These are phyloP conservation scores for Drosophila carrolli DNA, from an alignment of 1,140 invertebrate genomes.

Conservation along the genomic window DNA sequence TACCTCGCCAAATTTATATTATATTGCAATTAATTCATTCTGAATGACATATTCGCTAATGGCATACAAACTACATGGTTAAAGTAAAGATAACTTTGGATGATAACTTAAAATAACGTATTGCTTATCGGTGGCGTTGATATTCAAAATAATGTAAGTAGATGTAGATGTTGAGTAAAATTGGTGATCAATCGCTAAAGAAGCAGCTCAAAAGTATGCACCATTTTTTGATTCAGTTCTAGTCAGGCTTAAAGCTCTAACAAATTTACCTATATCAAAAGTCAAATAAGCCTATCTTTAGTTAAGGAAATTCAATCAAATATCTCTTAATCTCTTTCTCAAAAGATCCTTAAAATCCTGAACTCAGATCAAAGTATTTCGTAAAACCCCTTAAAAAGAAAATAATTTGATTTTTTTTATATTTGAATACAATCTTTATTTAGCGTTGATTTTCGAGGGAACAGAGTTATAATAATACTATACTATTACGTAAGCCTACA, in stretches of 20 bases:
- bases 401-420: not conserved
- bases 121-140: not conserved
- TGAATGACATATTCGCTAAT: too few relatives aligned
- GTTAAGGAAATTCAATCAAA: too few relatives aligned
- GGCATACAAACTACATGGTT: not conserved
- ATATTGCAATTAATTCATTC: too few relatives aligned
- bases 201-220: not conserved
- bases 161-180: conserved; percentile 1
- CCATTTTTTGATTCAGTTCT: not conserved
- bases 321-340: too few relatives aligned
- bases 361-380: too few relatives aligned
- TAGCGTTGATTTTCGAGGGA: conserved; percentile 39
- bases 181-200: not conserved
- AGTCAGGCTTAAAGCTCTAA: not conserved
- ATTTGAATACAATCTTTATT: conserved; percentile 47
- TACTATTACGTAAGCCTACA: conserved; percentile 31
- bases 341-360: too few relatives aligned
- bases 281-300: too few relatives aligned
- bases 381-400: too few relatives aligned
- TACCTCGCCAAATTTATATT: too few relatives aligned
- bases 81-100: too few relatives aligned
- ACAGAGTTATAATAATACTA: conserved; percentile 44
- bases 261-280: too few relatives aligned
- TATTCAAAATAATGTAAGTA: not conserved
- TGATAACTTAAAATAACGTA: too few relatives aligned